A percentile compares a stretch with the other conserved stretches of the same genome.
Evolutionary conservation across 2,113 vertebrate genomes (phyloP).

Genomic region (Cercocebus atys): DNA sequence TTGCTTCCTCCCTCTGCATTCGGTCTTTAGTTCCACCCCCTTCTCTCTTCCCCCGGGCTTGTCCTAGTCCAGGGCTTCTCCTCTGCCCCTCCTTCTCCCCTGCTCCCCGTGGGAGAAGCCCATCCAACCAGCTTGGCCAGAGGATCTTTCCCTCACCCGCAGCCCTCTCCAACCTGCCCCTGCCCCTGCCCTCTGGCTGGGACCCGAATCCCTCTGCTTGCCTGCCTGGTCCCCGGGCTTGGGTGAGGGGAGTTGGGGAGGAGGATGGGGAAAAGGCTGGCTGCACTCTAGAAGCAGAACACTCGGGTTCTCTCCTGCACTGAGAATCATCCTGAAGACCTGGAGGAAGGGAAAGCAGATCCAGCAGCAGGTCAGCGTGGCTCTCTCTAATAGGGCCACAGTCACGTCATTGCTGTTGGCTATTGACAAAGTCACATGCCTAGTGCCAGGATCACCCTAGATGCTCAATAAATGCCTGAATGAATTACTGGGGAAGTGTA

Average conservation of each 20-base stretch:
- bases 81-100: too few species aligned
- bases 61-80: neutral
- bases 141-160: neutral
- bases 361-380: neutral
- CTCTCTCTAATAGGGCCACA: neutral
- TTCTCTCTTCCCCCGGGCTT: neutral
- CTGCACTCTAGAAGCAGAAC: neutral
- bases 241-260: neutral
- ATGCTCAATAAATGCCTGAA: neutral
- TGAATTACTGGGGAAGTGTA: neutral
- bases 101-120: neutral
- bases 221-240: neutral
- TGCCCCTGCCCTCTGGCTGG: neutral
- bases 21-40: neutral
- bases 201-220: neutral
- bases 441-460: neutral
- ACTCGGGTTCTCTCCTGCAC: neutral
- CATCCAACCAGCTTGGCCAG: neutral
- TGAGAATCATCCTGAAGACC: neutral
- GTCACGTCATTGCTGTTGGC: neutral
- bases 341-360: neutral
- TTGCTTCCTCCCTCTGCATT: neutral
- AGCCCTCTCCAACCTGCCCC: neutral
- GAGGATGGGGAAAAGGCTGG: neutral
- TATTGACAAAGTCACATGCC: neutral